Conservation (phyloP, 1,140 invertebrate species). For the Drosophila lini region DNA sequence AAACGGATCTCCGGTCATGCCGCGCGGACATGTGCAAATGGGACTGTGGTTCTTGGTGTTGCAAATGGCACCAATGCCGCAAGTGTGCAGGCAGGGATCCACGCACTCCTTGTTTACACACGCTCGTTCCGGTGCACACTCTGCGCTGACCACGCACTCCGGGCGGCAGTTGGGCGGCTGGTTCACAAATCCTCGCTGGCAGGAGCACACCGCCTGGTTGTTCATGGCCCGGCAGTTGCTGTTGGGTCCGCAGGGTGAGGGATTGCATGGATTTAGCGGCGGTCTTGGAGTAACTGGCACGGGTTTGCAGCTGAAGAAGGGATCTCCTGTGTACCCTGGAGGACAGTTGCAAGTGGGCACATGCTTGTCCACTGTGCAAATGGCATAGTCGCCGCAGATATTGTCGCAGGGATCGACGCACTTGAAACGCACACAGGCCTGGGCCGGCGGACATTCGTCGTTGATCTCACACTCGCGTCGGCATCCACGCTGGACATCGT, state of each 20-base stretch:
- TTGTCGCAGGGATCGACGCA: constrained; percentile 91
- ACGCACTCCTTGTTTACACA: constrained; percentile 90
- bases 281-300: constrained; percentile 85
- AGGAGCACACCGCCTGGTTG: constrained; percentile 88
- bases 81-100: constrained; percentile 90
- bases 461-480: constrained; percentile 91
- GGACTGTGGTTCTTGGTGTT: constrained; percentile 87
- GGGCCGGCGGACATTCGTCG: constrained; percentile 88
- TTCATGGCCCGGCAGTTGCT: constrained; percentile 89
- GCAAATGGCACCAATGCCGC: constrained; percentile 87
- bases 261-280: constrained; percentile 85
- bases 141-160: constrained; percentile 88
- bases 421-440: constrained; percentile 90
- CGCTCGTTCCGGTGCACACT: constrained; percentile 88
- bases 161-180: constrained; percentile 91
- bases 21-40: constrained; percentile 87
- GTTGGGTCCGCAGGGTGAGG: constrained; percentile 89
- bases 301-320: constrained; percentile 90
- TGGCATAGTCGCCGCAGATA: constrained; percentile 89
- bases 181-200: constrained; percentile 89
- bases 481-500: constrained; percentile 87
- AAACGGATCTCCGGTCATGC: constrained; percentile 89
- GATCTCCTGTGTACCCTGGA: constrained; percentile 90
- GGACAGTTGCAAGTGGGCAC: constrained; percentile 91
- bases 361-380: constrained; percentile 90